These are phyloP conservation scores for Cryptocephalus primarius DNA, from an alignment of 2,888 invertebrate species.

Conservation along the genomic window DNA sequence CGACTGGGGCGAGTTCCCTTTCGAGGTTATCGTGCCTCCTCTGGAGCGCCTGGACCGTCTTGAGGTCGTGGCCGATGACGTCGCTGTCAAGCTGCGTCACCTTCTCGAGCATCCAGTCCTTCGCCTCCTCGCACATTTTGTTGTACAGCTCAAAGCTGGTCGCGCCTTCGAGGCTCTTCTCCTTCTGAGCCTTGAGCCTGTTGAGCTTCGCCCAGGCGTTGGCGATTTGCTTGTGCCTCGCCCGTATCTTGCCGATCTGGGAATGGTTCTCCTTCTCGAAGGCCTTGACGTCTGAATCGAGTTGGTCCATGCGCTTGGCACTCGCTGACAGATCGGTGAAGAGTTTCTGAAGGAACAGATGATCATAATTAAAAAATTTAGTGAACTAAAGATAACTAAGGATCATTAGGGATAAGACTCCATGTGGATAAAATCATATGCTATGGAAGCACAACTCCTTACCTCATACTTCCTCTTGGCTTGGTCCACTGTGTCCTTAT, in stretches of 20 bases:
- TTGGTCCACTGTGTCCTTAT: constrained; percentile 80
- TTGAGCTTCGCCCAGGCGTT: constrained; percentile 83
- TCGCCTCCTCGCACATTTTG: constrained; percentile 90
- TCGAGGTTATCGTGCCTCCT: constrained; percentile 87
- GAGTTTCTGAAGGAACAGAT: constrained; percentile 52
- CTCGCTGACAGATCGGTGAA: constrained; percentile 92
- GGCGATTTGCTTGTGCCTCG: constrained; percentile 72
- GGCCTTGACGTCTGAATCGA: constrained; percentile 78
- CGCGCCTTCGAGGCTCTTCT: constrained; percentile 72
- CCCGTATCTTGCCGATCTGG: constrained; percentile 68
- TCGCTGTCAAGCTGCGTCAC: constrained; percentile 76
- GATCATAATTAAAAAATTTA: constrained; percentile 1
- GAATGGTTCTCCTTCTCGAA: constrained; percentile 78
- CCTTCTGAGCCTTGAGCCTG: constrained; percentile 77
- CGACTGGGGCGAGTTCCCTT: constrained; percentile 85
- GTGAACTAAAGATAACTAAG: too few species aligned
- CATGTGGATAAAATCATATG: too few species aligned
- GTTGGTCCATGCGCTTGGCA: constrained; percentile 78
- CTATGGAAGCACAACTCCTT: too few species aligned
- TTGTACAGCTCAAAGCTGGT: constrained; percentile 87
- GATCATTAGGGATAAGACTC: too few species aligned
- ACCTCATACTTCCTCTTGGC: constrained; percentile 92
- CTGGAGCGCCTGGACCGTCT: constrained; percentile 85
- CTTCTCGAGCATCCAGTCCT: constrained; percentile 97
- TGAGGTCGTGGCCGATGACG: constrained; percentile 71